phyloP scores from a whole-genome alignment of 2,888 invertebrate genomes.

The Drosophila affinis region DNA sequence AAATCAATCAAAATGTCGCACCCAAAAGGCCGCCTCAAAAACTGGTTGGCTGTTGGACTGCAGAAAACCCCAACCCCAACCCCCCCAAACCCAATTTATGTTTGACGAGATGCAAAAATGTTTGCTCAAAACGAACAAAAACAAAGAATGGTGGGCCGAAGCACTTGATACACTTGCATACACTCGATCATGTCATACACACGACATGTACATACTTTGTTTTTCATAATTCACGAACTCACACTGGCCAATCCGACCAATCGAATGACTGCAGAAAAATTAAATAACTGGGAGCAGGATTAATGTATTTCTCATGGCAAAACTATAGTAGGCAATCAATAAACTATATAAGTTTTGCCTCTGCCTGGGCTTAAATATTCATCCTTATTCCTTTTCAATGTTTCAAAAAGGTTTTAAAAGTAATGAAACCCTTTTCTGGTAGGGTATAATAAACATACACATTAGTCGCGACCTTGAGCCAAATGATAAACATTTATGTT shows the following conservation, averaged over 20 bases:
- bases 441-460: neutral
- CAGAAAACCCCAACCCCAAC: neutral
- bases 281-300: too few relatives aligned
- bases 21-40: slow-evolving; percentile 49
- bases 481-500: slow-evolving; percentile 22
- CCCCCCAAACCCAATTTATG: slow-evolving; percentile 13
- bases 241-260: too few relatives aligned
- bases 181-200: too few relatives aligned
- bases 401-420: neutral
- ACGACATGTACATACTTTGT: too few relatives aligned
- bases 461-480: slow-evolving; percentile 38
- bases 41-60: slow-evolving; percentile 52
- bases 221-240: too few relatives aligned
- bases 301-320: too few relatives aligned
- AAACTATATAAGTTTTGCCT: neutral
- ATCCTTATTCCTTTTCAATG: too few relatives aligned
- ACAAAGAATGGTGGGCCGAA: neutral
- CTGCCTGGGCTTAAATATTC: neutral
- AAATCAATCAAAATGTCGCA: slow-evolving; percentile 70
- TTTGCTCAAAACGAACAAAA: slow-evolving; percentile 12
- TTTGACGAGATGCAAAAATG: slow-evolving; percentile 30
- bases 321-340: too few relatives aligned
- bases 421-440: neutral
- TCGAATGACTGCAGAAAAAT: too few relatives aligned
- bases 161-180: neutral